A percentile compares a stretch with the other conserved stretches of the same genome.
These are phyloP conservation scores for Drosophila mojavensis DNA, from an alignment of 1,140 invertebrate genomes.

Conservation along the genomic window DNA sequence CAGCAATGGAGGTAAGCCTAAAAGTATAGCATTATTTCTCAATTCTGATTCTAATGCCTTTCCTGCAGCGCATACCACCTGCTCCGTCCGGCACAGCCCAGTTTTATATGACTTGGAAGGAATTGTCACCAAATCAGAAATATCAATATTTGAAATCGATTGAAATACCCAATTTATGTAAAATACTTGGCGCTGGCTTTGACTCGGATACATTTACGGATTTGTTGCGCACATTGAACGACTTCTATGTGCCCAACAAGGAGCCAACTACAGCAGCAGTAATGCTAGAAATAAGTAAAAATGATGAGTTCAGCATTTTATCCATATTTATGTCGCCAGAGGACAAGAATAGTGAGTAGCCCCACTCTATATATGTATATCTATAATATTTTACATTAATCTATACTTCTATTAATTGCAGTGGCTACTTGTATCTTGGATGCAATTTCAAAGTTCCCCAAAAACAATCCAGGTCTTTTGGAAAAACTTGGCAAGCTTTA, in stretches of 20 bases:
- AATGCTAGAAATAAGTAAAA: conserved; percentile 65
- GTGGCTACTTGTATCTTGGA: conserved; percentile 55
- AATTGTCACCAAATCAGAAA: conserved; percentile 66
- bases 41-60: neutral
- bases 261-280: conserved; percentile 63
- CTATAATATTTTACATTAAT: neutral
- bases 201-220: conserved; percentile 72
- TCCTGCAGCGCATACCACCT: conserved; percentile 55
- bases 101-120: conserved; percentile 81
- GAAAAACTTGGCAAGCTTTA: conserved; percentile 47
- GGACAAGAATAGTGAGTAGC: conserved; percentile 63
- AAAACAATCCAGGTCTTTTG: conserved; percentile 37
- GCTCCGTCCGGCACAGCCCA: conserved; percentile 71
- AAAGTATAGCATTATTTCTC: neutral
- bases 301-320: conserved; percentile 70
- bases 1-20: conserved; percentile 22
- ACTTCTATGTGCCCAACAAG: conserved; percentile 72
- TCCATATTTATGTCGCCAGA: conserved; percentile 72
- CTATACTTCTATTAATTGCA: conserved; percentile 25
- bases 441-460: conserved; percentile 51
- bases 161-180: conserved; percentile 58
- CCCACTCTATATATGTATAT: neutral
- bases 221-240: conserved; percentile 60
- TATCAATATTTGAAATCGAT: conserved; percentile 76
- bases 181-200: conserved; percentile 76